Percentiles rank a stretch among this genome's conserved stretches.
These are phyloP conservation scores for Loriculus beryllinus DNA, from an alignment of 2,797 vertebrate genomes.

Conservation along the genomic window DNA sequence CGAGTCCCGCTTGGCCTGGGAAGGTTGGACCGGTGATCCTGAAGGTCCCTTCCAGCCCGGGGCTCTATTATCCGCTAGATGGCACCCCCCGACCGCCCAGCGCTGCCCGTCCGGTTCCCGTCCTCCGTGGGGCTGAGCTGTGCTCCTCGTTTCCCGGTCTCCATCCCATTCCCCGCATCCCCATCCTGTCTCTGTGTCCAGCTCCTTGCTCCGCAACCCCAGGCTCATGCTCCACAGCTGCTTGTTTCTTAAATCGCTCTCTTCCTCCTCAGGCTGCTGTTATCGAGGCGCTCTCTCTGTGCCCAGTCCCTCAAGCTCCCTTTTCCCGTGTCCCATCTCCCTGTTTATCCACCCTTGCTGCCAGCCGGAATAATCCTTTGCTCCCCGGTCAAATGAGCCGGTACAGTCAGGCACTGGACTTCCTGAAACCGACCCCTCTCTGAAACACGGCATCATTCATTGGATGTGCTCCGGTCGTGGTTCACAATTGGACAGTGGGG, in stretches of 20 bases:
- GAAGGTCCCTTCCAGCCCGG: not conserved
- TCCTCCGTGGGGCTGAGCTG: not conserved
- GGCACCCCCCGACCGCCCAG: not conserved
- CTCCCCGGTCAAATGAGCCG: not conserved
- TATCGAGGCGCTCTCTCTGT: not conserved
- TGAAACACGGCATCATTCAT: not conserved
- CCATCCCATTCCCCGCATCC: not conserved
- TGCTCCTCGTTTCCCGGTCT: not conserved
- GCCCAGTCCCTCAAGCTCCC: rapidly evolving
- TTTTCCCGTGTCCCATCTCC: not conserved
- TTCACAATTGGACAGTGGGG: not conserved
- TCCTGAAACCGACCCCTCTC: not conserved
- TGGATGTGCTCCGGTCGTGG: not conserved
- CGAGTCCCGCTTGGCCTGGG: not conserved
- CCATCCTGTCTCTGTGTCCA: rapidly evolving
- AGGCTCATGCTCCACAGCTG: not conserved
- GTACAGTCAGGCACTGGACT: not conserved
- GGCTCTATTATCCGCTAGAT: not conserved
- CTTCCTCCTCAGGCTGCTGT: not conserved
- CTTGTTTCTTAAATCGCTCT: not conserved
- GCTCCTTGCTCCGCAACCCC: not conserved
- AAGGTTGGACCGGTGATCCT: not conserved
- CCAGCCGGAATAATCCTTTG: not conserved
- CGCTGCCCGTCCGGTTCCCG: not conserved
- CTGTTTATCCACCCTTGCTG: not conserved